Conservation (phyloP, 2,888 invertebrate genomes). For the Lysandra bellargus region DNA sequence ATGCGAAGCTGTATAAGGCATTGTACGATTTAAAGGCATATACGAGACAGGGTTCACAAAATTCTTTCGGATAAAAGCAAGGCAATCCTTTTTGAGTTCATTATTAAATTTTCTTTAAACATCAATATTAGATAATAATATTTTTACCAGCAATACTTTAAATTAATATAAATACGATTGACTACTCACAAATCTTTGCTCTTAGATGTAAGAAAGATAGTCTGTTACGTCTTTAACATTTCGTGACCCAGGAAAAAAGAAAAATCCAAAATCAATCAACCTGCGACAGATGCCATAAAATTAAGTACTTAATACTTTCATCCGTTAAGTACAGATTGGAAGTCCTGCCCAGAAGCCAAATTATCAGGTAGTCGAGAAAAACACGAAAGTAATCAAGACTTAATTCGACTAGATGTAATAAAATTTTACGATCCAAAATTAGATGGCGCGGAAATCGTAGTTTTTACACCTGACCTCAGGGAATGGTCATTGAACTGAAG, state of each 20-base stretch:
- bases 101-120: not conserved
- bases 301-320: not conserved
- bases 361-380: conserved; percentile 14
- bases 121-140: not conserved
- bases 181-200: too few species aligned
- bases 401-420: conserved; percentile 48
- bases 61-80: not conserved
- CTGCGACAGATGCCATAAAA: not conserved
- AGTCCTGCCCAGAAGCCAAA: conserved; percentile 5
- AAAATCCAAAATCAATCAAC: not conserved
- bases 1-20: not conserved
- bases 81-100: not conserved
- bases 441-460: conserved; percentile 62
- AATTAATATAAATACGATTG: too few species aligned
- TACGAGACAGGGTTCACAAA: not conserved
- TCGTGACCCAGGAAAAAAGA: not conserved
- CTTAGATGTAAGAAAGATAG: too few species aligned
- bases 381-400: conserved; percentile 22
- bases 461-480: conserved; percentile 65
- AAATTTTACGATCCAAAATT: conserved; percentile 68
- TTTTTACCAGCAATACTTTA: too few species aligned
- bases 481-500: conserved; percentile 61
- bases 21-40: not conserved
- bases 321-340: not conserved
- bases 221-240: too few species aligned